A percentile compares a stretch with the other conserved stretches of the same genome.
Evolutionary conservation across 64 coral and sea anemone species (phyloP).

Genomic region (Hydrozoanthus tunicans): DNA sequence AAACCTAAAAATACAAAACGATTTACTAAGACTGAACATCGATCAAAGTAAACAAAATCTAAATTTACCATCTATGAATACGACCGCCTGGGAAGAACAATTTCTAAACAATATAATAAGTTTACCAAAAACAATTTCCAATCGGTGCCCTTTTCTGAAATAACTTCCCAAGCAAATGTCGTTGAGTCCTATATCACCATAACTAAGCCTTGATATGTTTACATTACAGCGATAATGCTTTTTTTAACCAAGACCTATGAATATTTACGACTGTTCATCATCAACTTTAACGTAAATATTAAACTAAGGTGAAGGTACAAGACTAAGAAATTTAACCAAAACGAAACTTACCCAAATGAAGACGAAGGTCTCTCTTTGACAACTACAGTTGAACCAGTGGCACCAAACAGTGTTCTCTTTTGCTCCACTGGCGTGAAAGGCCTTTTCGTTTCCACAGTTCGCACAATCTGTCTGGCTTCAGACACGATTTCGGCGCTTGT

Average conservation of each 20-base stretch:
- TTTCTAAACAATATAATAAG: background rate
- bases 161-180: background rate
- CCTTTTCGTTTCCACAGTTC: constrained; percentile 48
- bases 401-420: constrained; percentile 27
- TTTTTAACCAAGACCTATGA: constrained; percentile 52
- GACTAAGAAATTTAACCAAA: background rate
- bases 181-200: background rate
- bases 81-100: background rate
- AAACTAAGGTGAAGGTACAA: background rate
- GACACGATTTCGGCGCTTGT: constrained; percentile 56
- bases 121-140: background rate
- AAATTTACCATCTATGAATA: constrained; percentile 23
- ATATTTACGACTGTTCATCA: constrained; percentile 32
- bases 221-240: background rate
- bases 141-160: background rate
- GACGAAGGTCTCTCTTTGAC: constrained; percentile 40
- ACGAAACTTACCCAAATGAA: constrained; percentile 28
- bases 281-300: background rate
- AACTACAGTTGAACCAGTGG: background rate
- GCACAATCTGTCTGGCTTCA: constrained; percentile 49
- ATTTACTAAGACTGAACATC: background rate
- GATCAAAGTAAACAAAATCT: constrained; percentile 16
- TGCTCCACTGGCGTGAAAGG: constrained; percentile 49
- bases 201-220: background rate
- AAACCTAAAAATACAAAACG: background rate